Base-by-base conservation (phyloP, 2,888 invertebrate genomes). In the Microctonus hyperodae region DNA sequence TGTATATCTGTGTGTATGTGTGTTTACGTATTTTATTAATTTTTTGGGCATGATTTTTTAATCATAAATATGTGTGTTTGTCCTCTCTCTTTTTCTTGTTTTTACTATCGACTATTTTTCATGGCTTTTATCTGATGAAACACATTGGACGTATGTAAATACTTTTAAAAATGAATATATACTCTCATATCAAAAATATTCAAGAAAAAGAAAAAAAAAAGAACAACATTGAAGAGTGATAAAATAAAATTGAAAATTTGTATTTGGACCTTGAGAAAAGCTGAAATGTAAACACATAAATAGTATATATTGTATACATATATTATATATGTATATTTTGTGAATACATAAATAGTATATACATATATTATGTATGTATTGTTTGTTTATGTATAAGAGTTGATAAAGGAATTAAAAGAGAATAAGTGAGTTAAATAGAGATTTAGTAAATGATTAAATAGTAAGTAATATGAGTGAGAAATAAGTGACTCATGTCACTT, bases 401-500 rank as follows among this genome's bases (percentile, higher is more conserved):
- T 44, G 55, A 55, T 31, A 20, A 53, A 31, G 55, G 20, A 22
- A 57, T 37, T 16, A 16, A n/a, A 37, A 37, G 37, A 25, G 25
- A 23, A 44, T 23, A 22, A 11, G 13, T 57, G 40, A 11, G 40
- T 7, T 48, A 40, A 44, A 40, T 28, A 31, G 20, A 48, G 10
- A 60, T 58, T 22, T 11, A 31, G 35, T 35, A 40, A 48, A n/a
- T n/a, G n/a, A n/a, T n/a, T n/a, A n/a, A n/a, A n/a, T n/a, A n/a
- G n/a, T n/a, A n/a, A n/a, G n/a, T n/a, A n/a, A n/a, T n/a, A n/a
- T n/a, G 48, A 56, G 48, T 48, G 35, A 62, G 23, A 33, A 62
- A 50, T 22, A 40, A 25, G 53, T 62, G 37, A 62, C 51, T 51
- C 51, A 31, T 51, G 53, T 62, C 53, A 53, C 37, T 16, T n/a